Conservation (phyloP, 2,888 invertebrate genomes). For the Temnothorax unifasciatus region DNA sequence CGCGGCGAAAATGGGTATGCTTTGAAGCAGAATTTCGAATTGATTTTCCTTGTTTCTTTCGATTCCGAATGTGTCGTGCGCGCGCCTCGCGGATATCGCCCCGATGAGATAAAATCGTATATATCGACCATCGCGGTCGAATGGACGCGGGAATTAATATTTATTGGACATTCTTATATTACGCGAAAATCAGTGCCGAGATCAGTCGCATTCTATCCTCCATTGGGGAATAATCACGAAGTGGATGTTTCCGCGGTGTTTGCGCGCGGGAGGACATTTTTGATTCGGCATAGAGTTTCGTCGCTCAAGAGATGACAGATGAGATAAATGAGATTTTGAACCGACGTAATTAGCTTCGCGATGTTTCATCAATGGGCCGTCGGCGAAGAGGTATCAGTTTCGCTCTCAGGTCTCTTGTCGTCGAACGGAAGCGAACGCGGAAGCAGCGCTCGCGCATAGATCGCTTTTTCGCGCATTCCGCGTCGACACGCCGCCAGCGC, state of each 20-base stretch:
- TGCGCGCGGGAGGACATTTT: slow-evolving; percentile 8
- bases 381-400: not conserved
- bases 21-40: slow-evolving; percentile 14
- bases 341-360: slow-evolving; percentile 15
- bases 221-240: slow-evolving; percentile 16
- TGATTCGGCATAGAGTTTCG: slow-evolving; percentile 3
- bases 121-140: not conserved
- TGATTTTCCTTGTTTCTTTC: slow-evolving; percentile 37
- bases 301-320: not conserved
- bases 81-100: not conserved
- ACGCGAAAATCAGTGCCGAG: not conserved
- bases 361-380: not conserved
- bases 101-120: slow-evolving; percentile 5
- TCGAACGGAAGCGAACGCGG: slow-evolving; percentile 47
- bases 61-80: not conserved
- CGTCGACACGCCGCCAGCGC: slow-evolving; percentile 20
- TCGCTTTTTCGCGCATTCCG: slow-evolving; percentile 56
- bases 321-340: slow-evolving; percentile 25
- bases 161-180: slow-evolving; percentile 32
- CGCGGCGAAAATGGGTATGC: slow-evolving; percentile 22
- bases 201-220: not conserved
- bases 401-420: not conserved
- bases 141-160: slow-evolving; percentile 35
- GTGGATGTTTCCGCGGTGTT: not conserved
- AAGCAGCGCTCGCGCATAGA: slow-evolving; percentile 11